phyloP scores from a whole-genome alignment of 2,797 vertebrate genomes.

The Graptemys geographica region DNA sequence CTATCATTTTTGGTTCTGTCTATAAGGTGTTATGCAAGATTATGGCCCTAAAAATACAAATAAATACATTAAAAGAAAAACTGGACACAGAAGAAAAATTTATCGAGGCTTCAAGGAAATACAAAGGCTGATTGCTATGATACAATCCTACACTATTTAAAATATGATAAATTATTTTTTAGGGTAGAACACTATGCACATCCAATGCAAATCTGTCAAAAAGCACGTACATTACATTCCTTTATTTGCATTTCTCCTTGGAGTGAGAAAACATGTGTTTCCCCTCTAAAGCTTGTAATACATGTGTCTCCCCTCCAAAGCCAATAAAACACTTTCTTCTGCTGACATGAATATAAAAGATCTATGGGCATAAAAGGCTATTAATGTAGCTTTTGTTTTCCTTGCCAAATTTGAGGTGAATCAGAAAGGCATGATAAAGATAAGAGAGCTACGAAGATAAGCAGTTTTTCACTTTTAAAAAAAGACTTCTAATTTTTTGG shows the following conservation, averaged over 20 bases:
- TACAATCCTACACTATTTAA: not conserved
- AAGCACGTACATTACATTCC: not conserved
- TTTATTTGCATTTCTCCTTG: not conserved
- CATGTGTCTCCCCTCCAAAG: not conserved
- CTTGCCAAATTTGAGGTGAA: not conserved
- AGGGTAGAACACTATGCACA: not conserved
- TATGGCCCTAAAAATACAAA: not conserved
- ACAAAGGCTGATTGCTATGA: not conserved
- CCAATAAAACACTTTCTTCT: not conserved
- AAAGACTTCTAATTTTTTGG: not conserved
- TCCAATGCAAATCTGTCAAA: not conserved
- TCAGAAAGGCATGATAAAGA: not conserved
- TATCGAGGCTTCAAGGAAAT: not conserved
- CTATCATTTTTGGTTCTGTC: not conserved
- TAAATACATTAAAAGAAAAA: not conserved
- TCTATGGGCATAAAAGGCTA: not conserved
- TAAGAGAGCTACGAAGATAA: not conserved
- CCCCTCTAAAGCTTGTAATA: not conserved
- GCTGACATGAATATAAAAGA: not conserved
- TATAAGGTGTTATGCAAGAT: not conserved
- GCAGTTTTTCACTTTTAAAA: not conserved
- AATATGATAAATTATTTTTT: not conserved
- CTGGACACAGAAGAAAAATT: not conserved
- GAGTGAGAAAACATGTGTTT: not conserved
- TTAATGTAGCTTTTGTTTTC: not conserved